These are phyloP conservation scores for Synergus itoensis DNA, from an alignment of 2,888 invertebrate species.

Conservation along the genomic window DNA sequence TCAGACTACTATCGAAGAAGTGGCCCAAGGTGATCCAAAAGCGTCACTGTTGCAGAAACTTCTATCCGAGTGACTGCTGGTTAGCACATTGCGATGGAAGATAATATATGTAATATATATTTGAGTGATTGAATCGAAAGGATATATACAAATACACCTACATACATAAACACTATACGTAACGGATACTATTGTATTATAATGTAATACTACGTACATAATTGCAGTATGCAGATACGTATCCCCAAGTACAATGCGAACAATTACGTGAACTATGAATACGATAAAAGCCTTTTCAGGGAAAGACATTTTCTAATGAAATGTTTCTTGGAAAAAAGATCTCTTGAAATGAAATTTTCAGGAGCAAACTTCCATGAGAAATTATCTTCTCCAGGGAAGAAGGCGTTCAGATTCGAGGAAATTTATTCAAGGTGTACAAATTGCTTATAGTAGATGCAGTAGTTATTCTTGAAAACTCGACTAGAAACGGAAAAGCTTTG, in stretches of 20 bases:
- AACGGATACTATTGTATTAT: slow-evolving; percentile 71
- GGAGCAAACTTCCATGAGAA: neutral
- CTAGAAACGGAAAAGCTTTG: neutral
- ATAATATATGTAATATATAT: slow-evolving; percentile 56
- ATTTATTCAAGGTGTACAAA: slow-evolving; percentile 39
- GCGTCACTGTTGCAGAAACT: slow-evolving; percentile 92
- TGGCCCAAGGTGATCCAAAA: slow-evolving; percentile 87
- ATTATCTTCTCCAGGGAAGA: neutral
- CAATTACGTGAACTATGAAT: slow-evolving; percentile 46
- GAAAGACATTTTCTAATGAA: neutral
- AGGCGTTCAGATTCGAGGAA: slow-evolving; percentile 29
- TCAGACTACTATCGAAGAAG: slow-evolving; percentile 87
- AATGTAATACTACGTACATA: slow-evolving; percentile 67
- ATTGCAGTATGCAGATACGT: slow-evolving; percentile 75
- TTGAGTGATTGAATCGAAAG: slow-evolving; percentile 41
- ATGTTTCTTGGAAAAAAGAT: neutral
- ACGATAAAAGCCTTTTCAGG: neutral
- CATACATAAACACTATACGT: slow-evolving; percentile 71
- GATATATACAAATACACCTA: slow-evolving; percentile 55
- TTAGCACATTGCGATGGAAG: slow-evolving; percentile 69
- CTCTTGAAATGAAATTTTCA: slow-evolving; percentile 9
- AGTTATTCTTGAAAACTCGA: slow-evolving; percentile 32
- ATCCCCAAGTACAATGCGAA: slow-evolving; percentile 75
- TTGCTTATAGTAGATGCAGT: slow-evolving; percentile 25
- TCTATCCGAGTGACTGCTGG: slow-evolving; percentile 86